These are phyloP conservation scores for Neelides sp. DNA, from an alignment of 1,140 invertebrate genomes.

Conservation along the genomic window DNA sequence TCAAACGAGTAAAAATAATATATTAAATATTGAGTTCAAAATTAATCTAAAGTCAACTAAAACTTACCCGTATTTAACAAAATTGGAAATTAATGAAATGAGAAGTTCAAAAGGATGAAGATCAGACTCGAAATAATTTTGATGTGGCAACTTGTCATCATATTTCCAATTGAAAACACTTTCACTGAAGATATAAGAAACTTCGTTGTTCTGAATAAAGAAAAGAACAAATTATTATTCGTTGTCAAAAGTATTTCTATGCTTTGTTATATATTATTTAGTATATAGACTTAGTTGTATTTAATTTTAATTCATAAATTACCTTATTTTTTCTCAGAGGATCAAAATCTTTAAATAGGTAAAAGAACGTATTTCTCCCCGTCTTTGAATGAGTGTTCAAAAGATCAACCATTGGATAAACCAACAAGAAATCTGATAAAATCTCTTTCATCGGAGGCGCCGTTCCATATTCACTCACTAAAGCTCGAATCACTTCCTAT, in stretches of 20 bases:
- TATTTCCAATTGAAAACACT: constrained; percentile 27
- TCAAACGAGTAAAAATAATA: too few species aligned
- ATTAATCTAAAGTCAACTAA: background rate
- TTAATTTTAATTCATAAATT: background rate
- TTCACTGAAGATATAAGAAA: constrained; percentile 28
- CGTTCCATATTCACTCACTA: constrained; percentile 21
- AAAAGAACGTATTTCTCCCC: constrained; percentile 29
- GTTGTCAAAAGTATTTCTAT: too few species aligned
- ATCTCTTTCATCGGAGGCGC: constrained; percentile 22
- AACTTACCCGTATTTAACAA: constrained; percentile 24
- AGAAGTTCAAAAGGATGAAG: constrained; percentile 24
- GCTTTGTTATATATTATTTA: too few species aligned
- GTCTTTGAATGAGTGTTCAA: constrained; percentile 25
- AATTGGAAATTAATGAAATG: constrained; percentile 24
- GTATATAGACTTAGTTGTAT: background rate
- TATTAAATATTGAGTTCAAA: background rate
- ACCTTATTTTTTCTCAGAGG: constrained; percentile 23
- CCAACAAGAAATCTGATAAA: constrained; percentile 25
- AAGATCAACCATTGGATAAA: constrained; percentile 21
- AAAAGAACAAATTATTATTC: constrained; percentile 7
- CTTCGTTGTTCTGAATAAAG: constrained; percentile 19
- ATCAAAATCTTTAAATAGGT: constrained; percentile 28
- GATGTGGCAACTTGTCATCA: constrained; percentile 2
- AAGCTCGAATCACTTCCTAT: constrained; percentile 19
- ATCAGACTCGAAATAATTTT: constrained; percentile 2